Evolutionary conservation across 2,888 invertebrate species (phyloP).

Genomic region (Papilio demoleus): DNA sequence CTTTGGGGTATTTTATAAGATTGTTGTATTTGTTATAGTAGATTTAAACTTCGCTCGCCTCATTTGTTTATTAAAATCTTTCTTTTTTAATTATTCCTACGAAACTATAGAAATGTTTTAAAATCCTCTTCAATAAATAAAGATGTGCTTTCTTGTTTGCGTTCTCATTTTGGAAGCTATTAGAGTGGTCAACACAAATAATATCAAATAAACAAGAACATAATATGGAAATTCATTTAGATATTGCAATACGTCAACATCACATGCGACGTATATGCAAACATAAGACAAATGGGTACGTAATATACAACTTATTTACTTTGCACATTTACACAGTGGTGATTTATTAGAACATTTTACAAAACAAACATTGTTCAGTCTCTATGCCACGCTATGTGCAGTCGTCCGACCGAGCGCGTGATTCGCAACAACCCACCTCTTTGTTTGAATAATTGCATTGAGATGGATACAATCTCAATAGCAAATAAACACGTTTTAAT

Average conservation of each 20-base stretch:
- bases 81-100: too few species aligned
- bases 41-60: too few species aligned
- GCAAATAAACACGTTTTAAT: conserved; percentile 1
- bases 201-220: not conserved
- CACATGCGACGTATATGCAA: conserved; percentile 14
- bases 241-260: conserved; percentile 18
- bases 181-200: not conserved
- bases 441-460: conserved; percentile 25
- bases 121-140: too few species aligned
- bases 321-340: conserved; percentile 29
- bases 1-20: too few species aligned
- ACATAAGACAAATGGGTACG: conserved; percentile 6
- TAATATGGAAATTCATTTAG: conserved; percentile 8
- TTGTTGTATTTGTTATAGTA: too few species aligned
- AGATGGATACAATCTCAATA: not conserved
- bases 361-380: conserved; percentile 28
- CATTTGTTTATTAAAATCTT: too few species aligned
- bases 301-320: conserved; percentile 28
- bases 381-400: conserved; percentile 5
- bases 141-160: too few species aligned
- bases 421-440: conserved; percentile 34
- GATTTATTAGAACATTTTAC: conserved; percentile 37
- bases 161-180: too few species aligned
- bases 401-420: conserved; percentile 15
- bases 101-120: too few species aligned